These are phyloP conservation scores for Plumapathes pennacea DNA, from an alignment of 92 coral and sea anemone species.

Conservation along the genomic window DNA sequence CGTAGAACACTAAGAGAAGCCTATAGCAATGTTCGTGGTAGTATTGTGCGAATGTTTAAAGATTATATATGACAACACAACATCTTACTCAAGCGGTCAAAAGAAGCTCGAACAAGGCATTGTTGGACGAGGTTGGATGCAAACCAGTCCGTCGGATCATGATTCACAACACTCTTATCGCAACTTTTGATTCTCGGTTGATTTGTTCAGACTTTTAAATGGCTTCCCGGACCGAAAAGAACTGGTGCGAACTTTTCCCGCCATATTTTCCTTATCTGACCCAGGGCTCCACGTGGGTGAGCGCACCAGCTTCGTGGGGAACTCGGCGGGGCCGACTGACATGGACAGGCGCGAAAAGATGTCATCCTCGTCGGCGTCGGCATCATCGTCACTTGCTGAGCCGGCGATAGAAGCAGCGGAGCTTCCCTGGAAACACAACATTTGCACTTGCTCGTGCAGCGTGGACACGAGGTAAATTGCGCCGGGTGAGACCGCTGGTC, in stretches of 20 bases:
- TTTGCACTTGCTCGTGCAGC: slow-evolving; percentile 77
- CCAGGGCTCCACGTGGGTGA: slow-evolving; percentile 54
- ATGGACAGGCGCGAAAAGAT: slow-evolving; percentile 36
- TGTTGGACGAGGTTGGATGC: background rate
- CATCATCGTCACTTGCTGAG: slow-evolving; percentile 74
- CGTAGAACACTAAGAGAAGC: too few species aligned
- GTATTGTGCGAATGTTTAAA: too few species aligned
- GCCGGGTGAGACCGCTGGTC: slow-evolving; percentile 91
- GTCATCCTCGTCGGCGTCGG: slow-evolving; percentile 32
- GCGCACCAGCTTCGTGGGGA: slow-evolving; percentile 51
- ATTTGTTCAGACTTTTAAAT: slow-evolving; percentile 53
- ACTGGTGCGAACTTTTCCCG: slow-evolving; percentile 10
- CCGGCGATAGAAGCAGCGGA: slow-evolving; percentile 56
- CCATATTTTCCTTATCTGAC: slow-evolving; percentile 27
- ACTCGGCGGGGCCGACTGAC: slow-evolving; percentile 38
- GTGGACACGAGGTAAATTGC: slow-evolving; percentile 93
- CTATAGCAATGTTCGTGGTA: too few species aligned
- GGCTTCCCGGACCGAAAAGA: slow-evolving; percentile 55
- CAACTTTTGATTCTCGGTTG: slow-evolving; percentile 14
- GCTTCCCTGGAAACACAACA: slow-evolving; percentile 96
- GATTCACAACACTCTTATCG: too few species aligned
- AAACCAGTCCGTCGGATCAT: background rate
- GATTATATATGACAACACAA: too few species aligned
- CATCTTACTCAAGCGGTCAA: too few species aligned
- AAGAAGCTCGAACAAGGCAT: background rate